These are phyloP conservation scores for Epinotia nisella DNA, from an alignment of 2,888 invertebrate genomes.

Conservation along the genomic window DNA sequence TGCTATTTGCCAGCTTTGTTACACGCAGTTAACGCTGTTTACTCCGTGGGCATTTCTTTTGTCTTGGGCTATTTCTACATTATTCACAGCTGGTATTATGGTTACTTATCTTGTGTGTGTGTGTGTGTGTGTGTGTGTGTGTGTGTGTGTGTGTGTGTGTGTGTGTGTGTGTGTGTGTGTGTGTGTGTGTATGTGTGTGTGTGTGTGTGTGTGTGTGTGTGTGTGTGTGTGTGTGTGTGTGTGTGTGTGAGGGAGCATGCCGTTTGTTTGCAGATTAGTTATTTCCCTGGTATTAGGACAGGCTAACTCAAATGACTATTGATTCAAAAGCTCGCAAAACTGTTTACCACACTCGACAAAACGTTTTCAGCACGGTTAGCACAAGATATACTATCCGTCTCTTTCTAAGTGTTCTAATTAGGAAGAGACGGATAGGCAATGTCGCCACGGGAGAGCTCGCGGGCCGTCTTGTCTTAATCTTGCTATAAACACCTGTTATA, in stretches of 20 bases:
- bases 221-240: background rate
- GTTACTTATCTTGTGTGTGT: background rate
- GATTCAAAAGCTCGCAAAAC: background rate
- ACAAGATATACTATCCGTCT: no score
- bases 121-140: background rate
- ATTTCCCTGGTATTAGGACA: background rate
- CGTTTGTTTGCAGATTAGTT: background rate
- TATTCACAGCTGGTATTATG: conserved; percentile 12
- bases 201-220: background rate
- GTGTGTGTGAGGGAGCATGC: background rate
- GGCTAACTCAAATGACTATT: background rate
- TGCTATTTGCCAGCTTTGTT: conserved; percentile 56
- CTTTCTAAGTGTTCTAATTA: no score
- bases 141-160: background rate
- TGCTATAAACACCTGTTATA: no score
- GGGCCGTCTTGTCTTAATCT: no score
- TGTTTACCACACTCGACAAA: no score
- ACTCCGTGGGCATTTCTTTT: conserved; percentile 27
- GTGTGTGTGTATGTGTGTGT: background rate
- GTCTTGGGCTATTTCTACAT: conserved; percentile 40
- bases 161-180: background rate
- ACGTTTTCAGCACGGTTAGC: no score
- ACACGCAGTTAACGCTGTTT: conserved; percentile 38
- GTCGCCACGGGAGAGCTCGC: no score
- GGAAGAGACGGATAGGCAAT: no score